Conservation (phyloP, 2,113 vertebrate species). For the Etheostoma spectabile region DNA sequence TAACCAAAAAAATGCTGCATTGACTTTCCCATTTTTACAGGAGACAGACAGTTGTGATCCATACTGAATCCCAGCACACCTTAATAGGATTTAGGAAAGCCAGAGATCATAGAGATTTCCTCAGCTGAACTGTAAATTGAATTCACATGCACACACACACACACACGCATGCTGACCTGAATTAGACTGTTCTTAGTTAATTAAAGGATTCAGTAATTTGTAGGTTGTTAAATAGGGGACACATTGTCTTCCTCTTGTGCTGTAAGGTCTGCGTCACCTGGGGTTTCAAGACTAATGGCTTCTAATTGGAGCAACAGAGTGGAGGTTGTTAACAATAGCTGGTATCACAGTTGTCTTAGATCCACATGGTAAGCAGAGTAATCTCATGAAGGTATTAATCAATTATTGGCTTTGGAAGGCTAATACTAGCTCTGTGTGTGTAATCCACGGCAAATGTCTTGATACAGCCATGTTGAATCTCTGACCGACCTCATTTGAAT, state of each 20-base stretch:
- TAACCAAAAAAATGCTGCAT: background rate
- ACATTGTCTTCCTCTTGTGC: slow-evolving; percentile 38
- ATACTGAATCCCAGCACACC: slow-evolving; percentile 43
- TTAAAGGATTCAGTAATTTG: slow-evolving; percentile 63
- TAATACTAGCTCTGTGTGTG: background rate
- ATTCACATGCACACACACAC: background rate
- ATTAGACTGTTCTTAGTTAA: slow-evolving; percentile 22
- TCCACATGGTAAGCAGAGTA: slow-evolving; percentile 30
- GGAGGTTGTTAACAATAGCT: slow-evolving; percentile 33
- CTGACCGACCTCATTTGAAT: background rate
- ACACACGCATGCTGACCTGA: slow-evolving; percentile 18
- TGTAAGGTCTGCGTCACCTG: slow-evolving; percentile 36
- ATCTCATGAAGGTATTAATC: slow-evolving; percentile 51
- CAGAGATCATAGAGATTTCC: slow-evolving; percentile 51
- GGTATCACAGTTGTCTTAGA: slow-evolving; percentile 26
- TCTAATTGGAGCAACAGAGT: slow-evolving; percentile 37
- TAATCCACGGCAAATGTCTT: slow-evolving; percentile 3
- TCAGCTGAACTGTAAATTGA: slow-evolving; percentile 46
- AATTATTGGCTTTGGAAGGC: slow-evolving; percentile 40
- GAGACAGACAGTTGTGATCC: slow-evolving; percentile 51
- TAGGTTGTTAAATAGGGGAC: slow-evolving; percentile 50
- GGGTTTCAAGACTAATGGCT: slow-evolving; percentile 26
- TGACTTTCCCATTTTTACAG: slow-evolving; percentile 25
- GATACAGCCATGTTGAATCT: slow-evolving; percentile 13
- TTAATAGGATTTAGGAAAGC: slow-evolving; percentile 48